Evolutionary conservation across 1,140 invertebrate genomes (phyloP).

Genomic region (Phenacoccus solenopsis): DNA sequence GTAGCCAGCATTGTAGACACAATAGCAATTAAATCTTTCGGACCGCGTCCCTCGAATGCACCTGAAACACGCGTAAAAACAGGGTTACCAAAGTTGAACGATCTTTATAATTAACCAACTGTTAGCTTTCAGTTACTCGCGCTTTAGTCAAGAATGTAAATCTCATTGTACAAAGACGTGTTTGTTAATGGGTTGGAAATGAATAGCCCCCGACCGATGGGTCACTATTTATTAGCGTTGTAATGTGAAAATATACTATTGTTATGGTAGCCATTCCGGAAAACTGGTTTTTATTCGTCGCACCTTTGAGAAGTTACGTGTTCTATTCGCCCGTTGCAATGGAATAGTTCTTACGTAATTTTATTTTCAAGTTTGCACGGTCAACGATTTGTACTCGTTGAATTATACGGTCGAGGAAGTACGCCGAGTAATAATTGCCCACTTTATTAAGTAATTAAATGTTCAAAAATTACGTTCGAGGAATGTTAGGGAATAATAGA

Average conservation of each 20-base stretch:
- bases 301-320: too few species aligned
- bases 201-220: background rate
- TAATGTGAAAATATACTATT: background rate
- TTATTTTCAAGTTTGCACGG: background rate
- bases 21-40: background rate
- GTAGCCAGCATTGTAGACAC: conserved; percentile 18
- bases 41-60: background rate
- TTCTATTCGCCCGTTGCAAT: background rate
- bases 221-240: background rate
- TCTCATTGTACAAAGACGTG: background rate
- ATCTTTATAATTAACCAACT: background rate
- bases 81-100: background rate
- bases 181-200: background rate
- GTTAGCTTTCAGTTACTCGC: background rate
- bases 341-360: background rate
- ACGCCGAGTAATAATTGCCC: too few species aligned
- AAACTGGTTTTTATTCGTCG: conserved; percentile 2
- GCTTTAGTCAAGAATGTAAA: background rate
- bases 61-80: conserved; percentile 1
- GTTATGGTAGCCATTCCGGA: background rate
- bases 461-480: too few species aligned
- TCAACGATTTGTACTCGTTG: background rate
- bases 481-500: too few species aligned
- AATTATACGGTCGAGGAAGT: background rate
- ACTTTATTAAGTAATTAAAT: too few species aligned